Base-by-base conservation (phyloP, 2,797 vertebrate species). In the Oophaga sylvatica region DNA sequence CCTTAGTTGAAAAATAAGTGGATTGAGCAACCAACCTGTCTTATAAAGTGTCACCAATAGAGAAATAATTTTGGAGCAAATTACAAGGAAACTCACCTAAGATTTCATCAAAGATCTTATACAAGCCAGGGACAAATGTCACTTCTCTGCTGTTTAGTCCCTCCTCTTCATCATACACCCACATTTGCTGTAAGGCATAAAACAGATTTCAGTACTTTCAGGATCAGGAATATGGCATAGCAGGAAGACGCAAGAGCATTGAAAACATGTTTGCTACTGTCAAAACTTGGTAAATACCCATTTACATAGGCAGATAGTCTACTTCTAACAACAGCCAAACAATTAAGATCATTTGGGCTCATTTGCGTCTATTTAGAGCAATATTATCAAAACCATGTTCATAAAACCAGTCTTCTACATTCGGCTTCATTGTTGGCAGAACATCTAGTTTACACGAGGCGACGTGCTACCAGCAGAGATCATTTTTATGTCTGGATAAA, bases 31-130 rank as follows among this genome's bases (percentile, higher is more conserved):
- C 48, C 4, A 0, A 26, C 8, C 20, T 12, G 22, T 5, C 76
- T 78, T n/a, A 29, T 57, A 16, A 53, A 57, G 26, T 78, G 48
- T 11, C 17, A 75, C 35, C 5, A 45, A 5, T 20, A 3, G 20
- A 26, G 4, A 26, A 12, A 65, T 26, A 65, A 31, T 13, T 13
- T 16, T 29, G 13, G 26, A 3, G 22, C 1, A 65, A 65, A n/a
- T 22, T 67, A 16, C 63, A 45, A 26, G 22, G 29, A 77, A 57
- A 92, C 97, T 95, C 91, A 99, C 98, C 98, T 83, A 99, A 95
- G 91, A 99, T 99, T 93, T 99, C 98, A 88, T 99, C 98, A 90
- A 99, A 99, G 91, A 99, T 99, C 94, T 99, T 99, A 94, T 99
- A 99, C 82, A 99, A 96, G 71, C 98, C 98, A 41, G 98, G 98